Conservation (phyloP, 2,797 vertebrate genomes). For the Vireo griseus region DNA sequence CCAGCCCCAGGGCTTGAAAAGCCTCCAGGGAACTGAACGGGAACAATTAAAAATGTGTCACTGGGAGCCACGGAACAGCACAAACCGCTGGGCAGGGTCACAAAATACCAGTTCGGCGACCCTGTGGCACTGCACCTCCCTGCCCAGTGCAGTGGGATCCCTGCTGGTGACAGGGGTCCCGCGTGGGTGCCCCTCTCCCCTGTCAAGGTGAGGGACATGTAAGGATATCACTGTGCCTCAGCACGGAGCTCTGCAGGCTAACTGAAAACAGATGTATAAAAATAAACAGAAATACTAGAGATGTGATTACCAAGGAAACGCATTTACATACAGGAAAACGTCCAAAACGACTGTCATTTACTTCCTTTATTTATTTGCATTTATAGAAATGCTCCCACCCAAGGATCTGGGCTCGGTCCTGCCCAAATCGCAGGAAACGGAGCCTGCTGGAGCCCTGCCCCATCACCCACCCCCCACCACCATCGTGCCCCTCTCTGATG, state of each 20-base stretch:
- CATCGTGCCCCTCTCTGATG: background rate
- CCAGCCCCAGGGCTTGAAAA: background rate
- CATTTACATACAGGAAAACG: constrained; percentile 60
- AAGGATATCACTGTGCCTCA: background rate
- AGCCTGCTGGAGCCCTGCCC: background rate
- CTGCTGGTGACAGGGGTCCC: background rate
- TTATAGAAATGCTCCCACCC: constrained; percentile 28
- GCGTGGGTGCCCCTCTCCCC: background rate
- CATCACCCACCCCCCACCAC: background rate
- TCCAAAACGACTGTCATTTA: constrained; percentile 50
- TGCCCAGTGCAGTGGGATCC: rapidly evolving
- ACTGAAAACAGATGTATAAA: constrained; percentile 53
- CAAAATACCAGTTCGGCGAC: rapidly evolving
- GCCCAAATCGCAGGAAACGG: rapidly evolving
- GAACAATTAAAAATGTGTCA: background rate
- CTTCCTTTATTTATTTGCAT: constrained; percentile 48
- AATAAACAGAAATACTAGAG: constrained; percentile 61
- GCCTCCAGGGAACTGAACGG: background rate
- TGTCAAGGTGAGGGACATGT: constrained; percentile 14
- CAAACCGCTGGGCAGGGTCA: background rate
- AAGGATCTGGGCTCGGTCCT: background rate
- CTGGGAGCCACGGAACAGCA: background rate
- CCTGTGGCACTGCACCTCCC: rapidly evolving
- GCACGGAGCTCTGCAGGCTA: background rate
- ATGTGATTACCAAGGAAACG: constrained; percentile 67